Evolutionary conservation across 2,888 invertebrate genomes (phyloP).

Genomic region (Drosophila meridiana): DNA sequence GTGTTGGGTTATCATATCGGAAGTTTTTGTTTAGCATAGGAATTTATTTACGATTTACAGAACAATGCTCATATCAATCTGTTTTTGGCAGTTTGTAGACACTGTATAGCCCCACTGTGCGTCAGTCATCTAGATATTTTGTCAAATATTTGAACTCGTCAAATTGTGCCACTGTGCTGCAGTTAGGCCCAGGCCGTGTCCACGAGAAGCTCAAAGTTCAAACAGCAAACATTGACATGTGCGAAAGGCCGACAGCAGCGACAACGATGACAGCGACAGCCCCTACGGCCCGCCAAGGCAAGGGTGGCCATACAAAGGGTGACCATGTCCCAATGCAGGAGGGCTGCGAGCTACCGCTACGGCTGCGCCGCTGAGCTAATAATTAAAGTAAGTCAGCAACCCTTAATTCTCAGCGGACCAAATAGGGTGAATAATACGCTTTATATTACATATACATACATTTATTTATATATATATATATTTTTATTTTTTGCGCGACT

Average conservation of each 20-base stretch:
- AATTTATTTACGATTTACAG: neutral
- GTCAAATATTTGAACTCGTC: neutral
- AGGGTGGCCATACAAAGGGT: slow-evolving; percentile 45
- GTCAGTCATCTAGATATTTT: neutral
- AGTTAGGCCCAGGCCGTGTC: slow-evolving; percentile 26
- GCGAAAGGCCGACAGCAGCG: slow-evolving; percentile 63
- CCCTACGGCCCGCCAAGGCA: slow-evolving; percentile 48
- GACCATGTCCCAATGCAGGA: slow-evolving; percentile 52
- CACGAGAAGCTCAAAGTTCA: slow-evolving; percentile 43
- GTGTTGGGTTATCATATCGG: neutral
- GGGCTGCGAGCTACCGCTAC: slow-evolving; percentile 45
- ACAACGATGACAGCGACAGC: slow-evolving; percentile 30
- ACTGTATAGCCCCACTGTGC: neutral
- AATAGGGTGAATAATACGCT: slow-evolving; percentile 58
- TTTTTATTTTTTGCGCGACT: slow-evolving; percentile 26
- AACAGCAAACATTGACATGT: slow-evolving; percentile 76
- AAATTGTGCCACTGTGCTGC: slow-evolving; percentile 53
- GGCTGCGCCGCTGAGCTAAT: slow-evolving; percentile 67
- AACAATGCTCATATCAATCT: neutral
- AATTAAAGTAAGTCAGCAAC: slow-evolving; percentile 75
- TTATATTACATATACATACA: neutral
- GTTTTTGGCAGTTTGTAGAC: neutral
- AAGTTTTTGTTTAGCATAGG: neutral
- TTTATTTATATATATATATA: neutral
- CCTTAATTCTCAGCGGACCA: slow-evolving; percentile 50